Evolutionary conservation across 1,140 invertebrate genomes (phyloP), one percentile per base, ranked within the genome.

Genomic region (Drosophila guanche): DNA sequence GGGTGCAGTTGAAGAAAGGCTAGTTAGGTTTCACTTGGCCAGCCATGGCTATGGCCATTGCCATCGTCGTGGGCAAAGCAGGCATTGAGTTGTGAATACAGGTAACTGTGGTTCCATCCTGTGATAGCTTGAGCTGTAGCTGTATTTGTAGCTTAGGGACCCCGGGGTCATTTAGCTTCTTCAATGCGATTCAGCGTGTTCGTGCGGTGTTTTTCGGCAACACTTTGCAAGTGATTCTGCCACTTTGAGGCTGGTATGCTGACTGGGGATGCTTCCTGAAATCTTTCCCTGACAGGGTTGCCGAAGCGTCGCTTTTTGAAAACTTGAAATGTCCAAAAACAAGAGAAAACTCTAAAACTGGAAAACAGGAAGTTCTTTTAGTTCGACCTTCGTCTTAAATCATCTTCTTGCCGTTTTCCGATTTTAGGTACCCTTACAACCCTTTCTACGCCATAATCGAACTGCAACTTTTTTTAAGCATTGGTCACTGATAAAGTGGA

Each of bases 131-230:
- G 33, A n/a, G 12, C 7, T 50, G 7, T 33, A 12, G 29, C 25
- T 47, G 43, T 20, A 14, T 23, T 20, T 29, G 8, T 10, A 8
- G 29, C 33, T 41, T 52, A 23, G 47, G 50, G 48, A 63, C 75
- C 88, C 77, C 53, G 41, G 71, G 88, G 88, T 90, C 88, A 88
- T 80, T 84, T 88, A 67, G 88, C 88, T 90, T 88, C 88, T 88
- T 83, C 72, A 88, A 86, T 77, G 68, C 71, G 81, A 78, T 86
- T 86, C 77, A 70, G 81, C 81, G 81, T 86, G 81, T 86, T 86
- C 74, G 79, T 72, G 75, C 57, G 70, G 71, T 69, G 78, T 86
- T 86, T 84, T 88, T 74, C 46, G 74, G 69, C 74, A 88, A 86
- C 83, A 86, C 83, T 88, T 85, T 56, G 56, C 81, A 70, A 80